Percentiles rank a stretch among this genome's conserved stretches.
Evolutionary conservation across 1,140 invertebrate species (phyloP).

Genomic region (Papilio helenus): DNA sequence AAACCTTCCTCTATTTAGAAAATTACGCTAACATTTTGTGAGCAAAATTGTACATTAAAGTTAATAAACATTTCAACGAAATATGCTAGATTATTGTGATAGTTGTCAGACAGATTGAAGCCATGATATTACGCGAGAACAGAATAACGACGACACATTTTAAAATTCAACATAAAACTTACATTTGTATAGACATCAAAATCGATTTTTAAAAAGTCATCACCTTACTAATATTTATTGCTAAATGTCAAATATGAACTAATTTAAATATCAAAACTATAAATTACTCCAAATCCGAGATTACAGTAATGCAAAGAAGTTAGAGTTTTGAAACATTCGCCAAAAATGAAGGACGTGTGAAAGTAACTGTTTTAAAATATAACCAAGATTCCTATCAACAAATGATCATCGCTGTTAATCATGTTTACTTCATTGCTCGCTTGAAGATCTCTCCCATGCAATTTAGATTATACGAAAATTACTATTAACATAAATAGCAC

Average conservation of each 20-base stretch:
- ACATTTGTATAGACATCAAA: background rate
- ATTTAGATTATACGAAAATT: conserved; percentile 31
- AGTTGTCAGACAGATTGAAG: background rate
- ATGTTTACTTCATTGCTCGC: conserved; percentile 30
- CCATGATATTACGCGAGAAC: background rate
- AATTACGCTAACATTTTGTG: background rate
- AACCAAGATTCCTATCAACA: conserved; percentile 16
- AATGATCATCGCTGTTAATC: conserved; percentile 18
- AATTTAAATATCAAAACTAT: conserved; percentile 28
- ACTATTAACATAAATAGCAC: conserved; percentile 24
- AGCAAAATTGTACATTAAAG: background rate
- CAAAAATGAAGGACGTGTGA: conserved; percentile 18
- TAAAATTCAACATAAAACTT: background rate
- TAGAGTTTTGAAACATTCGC: conserved; percentile 1
- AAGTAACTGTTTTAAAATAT: background rate
- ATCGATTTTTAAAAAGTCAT: background rate
- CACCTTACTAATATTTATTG: conserved; percentile 10
- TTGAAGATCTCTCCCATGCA: conserved; percentile 2
- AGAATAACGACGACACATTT: background rate
- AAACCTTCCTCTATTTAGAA: background rate
- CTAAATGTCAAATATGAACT: conserved; percentile 2
- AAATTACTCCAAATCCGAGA: conserved; percentile 12
- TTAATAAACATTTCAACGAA: background rate
- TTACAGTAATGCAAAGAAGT: conserved; percentile 13
- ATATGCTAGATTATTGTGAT: background rate